Evolutionary conservation across 2,888 invertebrate species (phyloP), one percentile per base, ranked within the genome.

Genomic region (Mythimna ferrago): DNA sequence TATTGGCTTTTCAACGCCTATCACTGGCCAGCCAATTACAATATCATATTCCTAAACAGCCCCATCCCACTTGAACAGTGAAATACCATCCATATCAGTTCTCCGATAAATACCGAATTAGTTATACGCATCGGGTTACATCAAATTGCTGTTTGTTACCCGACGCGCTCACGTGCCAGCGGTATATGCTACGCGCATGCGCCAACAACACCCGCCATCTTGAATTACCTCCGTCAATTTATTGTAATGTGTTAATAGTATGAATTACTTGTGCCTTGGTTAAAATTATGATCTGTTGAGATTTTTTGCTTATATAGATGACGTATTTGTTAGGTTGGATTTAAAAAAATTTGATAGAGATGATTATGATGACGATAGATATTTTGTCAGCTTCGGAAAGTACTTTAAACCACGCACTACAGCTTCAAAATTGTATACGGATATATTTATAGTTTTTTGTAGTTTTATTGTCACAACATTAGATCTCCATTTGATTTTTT

Each of bases 181-280:
- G 76, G 76, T 73, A 84, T 73, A 73, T 54, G 78, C 81, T 82
- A 66, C 86, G 81, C 84, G 81, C 80, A 80, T 78, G 81, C 78
- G 84, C 80, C 73, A 78, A 66, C 70, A 72, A 38, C 78, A 58
- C 60, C 87, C 86, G 89, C 88, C 88, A 87, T 88, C 83, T 88
- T 88, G 88, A 71, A 74, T 78, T 66, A 71, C 80, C 70, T 57
- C 69, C 81, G 51, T 68, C 71, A 77, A 80, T 84, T 79, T 84
- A 71, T 68, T 66, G 32, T 71, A 71, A 66, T 71, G 71, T 41
- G 66, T 26, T 71, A 51, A 10, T 58, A 56, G 56, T 54, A 72
- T 1, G 48, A 51, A 48, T 64, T 51, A 66, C 14, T 57, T 60
- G 44, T 48, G 51, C 11, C 14, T 51, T 51, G n/a, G 38, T n/a